These are phyloP conservation scores for Andrena trimmerana DNA, from an alignment of 2,888 invertebrate species.

Conservation along the genomic window DNA sequence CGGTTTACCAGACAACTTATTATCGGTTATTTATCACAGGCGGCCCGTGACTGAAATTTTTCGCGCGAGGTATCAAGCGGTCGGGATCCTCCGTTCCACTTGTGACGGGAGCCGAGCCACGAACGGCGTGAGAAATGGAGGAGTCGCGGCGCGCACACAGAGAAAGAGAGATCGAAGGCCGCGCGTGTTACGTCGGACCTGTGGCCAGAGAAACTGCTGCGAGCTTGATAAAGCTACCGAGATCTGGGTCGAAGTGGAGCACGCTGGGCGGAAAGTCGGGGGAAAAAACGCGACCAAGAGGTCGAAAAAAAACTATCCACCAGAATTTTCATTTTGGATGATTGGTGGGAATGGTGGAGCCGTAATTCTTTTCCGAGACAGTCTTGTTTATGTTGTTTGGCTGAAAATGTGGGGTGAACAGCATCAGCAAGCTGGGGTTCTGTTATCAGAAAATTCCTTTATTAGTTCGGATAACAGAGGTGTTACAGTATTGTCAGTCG, in stretches of 20 bases:
- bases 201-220: conserved; percentile 53
- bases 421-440: too few relatives aligned
- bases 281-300: conserved; percentile 24
- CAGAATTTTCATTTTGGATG: conserved; percentile 10
- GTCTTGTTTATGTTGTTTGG: too few relatives aligned
- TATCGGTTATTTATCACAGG: conserved; percentile 58
- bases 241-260: conserved; percentile 55
- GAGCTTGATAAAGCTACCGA: conserved; percentile 59
- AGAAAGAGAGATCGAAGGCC: conserved; percentile 59
- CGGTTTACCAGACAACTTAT: conserved; percentile 51
- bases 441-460: too few relatives aligned
- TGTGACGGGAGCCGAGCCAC: conserved; percentile 44
- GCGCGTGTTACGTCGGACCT: conserved; percentile 49
- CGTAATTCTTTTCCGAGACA: too few relatives aligned
- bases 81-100: conserved; percentile 55
- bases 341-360: background rate
- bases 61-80: conserved; percentile 43
- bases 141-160: conserved; percentile 37
- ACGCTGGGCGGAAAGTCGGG: background rate
- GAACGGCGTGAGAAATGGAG: conserved; percentile 59
- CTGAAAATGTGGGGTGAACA: background rate
- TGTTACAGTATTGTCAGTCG: too few relatives aligned
- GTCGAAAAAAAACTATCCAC: conserved; percentile 2
- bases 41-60: conserved; percentile 55
- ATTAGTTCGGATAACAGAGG: too few relatives aligned